Evolutionary conservation across 2,888 invertebrate species (phyloP), one percentile per base, ranked within the genome.

Genomic region (Zygogramma bicolorata): DNA sequence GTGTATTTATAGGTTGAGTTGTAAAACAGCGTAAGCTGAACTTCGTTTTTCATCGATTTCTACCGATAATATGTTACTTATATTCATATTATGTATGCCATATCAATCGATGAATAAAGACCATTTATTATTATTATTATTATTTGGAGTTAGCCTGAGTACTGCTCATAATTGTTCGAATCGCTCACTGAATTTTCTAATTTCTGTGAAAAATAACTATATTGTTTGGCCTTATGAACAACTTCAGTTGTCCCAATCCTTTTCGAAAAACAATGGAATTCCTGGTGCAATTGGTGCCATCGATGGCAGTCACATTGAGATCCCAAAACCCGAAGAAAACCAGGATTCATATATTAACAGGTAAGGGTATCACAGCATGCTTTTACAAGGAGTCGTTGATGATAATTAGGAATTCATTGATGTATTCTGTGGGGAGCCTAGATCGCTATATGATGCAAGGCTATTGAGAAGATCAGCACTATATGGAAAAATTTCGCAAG

Each of bases 401-500:
- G n/a, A 65, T 27, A 49, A 25, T 10, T 29, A 65, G 29, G 27
- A 65, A n/a, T 60, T 60, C 20, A 46, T 65, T 29, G 65, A 65
- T 53, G 20, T 65, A 25, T 65, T 65, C 29, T 65, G 65, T 65
- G 49, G 65, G 6, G 65, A 60, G 22, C 38, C 60, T n/a, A 38
- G 60, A n/a, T 34, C 34, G 2, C n/a, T 60, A 31, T 34, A 38
- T 49, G 65, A 65, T 49, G 46, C 53, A 65, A 46, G 53, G 20
- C 31, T 65, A 57, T 65, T 65, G 25, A 46, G 65, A 29, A 46
- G 53, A 49, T 65, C 65, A 15, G 49, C 65, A 13, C 46, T 65
- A 7, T 62, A 53, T 27, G 13, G 13, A 40, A 62, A 18, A 40
- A 77, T 77, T 71, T 76, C 60, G 58, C 68, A 75, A 80, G 80